Conservation (phyloP, 2,888 invertebrate genomes). For the Chloromyia formosa region DNA sequence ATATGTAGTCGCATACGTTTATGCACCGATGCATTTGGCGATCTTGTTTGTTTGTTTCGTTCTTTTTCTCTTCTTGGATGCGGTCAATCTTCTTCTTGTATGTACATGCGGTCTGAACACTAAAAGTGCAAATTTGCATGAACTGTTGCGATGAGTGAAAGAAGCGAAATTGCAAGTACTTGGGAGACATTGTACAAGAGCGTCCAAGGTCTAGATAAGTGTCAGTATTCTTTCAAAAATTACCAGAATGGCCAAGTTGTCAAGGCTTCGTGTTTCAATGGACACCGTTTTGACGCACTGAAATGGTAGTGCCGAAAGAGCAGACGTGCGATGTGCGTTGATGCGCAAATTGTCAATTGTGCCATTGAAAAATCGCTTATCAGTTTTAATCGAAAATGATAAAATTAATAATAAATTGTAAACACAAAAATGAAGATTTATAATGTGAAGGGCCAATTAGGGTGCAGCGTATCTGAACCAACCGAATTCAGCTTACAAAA, state of each 20-base stretch:
- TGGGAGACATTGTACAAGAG: neutral
- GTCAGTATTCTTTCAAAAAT: constrained; percentile 3
- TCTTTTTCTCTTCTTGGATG: neutral
- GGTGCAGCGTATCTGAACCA: too few relatives aligned
- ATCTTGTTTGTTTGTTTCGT: too few relatives aligned
- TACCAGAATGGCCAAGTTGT: constrained; percentile 22
- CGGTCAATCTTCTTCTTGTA: neutral
- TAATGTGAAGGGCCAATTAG: too few relatives aligned
- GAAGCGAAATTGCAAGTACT: neutral
- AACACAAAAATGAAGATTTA: neutral
- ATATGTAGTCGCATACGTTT: too few relatives aligned
- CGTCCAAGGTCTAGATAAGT: constrained; percentile 17
- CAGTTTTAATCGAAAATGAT: constrained; percentile 18
- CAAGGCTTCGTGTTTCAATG: neutral
- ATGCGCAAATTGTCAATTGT: constrained; percentile 9
- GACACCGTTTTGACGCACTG: constrained; percentile 16
- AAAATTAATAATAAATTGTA: constrained; percentile 11
- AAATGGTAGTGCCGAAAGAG: constrained; percentile 4
- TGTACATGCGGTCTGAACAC: constrained; percentile 21
- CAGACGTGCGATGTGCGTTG: neutral
- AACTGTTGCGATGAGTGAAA: neutral
- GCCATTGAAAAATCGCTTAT: neutral
- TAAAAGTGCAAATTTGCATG: constrained; percentile 25
- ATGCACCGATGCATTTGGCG: too few relatives aligned
- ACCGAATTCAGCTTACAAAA: too few relatives aligned